These are phyloP conservation scores for Esox lucius DNA, from an alignment of 2,797 vertebrate species.

Conservation along the genomic window DNA sequence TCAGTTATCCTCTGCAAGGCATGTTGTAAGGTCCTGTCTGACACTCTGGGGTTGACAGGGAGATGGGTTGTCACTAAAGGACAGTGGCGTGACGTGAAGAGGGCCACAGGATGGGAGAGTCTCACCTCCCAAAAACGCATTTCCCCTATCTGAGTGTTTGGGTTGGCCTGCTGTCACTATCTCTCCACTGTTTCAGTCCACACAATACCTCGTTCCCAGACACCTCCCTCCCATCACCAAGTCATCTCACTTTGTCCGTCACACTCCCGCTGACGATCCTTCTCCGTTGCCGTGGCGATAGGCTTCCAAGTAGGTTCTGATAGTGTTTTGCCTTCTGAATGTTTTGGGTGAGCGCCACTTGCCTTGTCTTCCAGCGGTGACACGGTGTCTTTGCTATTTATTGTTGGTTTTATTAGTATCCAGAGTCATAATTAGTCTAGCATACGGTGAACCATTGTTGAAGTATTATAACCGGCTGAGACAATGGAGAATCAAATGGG, in stretches of 20 bases:
- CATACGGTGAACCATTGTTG: too few relatives aligned
- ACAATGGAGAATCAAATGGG: too few relatives aligned
- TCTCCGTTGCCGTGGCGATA: not conserved
- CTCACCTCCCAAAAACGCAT: constrained; percentile 39
- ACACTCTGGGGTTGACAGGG: not conserved
- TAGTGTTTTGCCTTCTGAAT: too few relatives aligned
- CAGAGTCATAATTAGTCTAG: too few relatives aligned
- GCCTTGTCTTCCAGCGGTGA: too few relatives aligned
- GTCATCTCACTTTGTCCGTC: constrained; percentile 2
- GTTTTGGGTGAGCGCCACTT: too few relatives aligned
- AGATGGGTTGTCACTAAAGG: not conserved
- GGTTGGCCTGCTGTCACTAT: constrained; percentile 13
- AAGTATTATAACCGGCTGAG: too few relatives aligned
- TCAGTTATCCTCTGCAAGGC: not conserved
- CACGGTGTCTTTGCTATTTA: too few relatives aligned
- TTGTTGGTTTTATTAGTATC: too few relatives aligned
- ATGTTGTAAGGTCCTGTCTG: not conserved
- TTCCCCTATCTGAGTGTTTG: constrained; percentile 49
- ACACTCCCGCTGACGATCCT: not conserved
- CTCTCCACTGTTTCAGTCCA: constrained; percentile 26
- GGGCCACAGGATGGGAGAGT: constrained; percentile 64
- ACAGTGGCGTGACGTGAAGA: not conserved
- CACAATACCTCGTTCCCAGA: constrained; percentile 41
- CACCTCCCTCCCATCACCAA: constrained; percentile 52
- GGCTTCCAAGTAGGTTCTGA: too few relatives aligned